These are phyloP conservation scores for Silurus meridionalis DNA, from an alignment of 2,113 vertebrate genomes.

Conservation along the genomic window DNA sequence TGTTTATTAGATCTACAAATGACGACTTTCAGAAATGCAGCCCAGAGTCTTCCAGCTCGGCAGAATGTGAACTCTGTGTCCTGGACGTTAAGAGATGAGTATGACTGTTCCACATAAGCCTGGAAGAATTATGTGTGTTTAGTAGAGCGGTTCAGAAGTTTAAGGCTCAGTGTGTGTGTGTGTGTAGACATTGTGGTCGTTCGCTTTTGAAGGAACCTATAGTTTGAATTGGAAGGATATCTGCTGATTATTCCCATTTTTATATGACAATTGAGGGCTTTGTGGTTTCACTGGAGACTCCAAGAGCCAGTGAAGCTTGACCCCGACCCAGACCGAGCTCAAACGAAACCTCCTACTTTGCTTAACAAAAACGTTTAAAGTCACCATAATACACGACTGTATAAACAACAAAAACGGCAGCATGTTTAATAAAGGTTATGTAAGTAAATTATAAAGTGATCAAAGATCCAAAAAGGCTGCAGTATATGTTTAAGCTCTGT, in stretches of 20 bases:
- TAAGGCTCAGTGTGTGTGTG: background rate
- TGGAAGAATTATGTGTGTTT: slow-evolving; percentile 18
- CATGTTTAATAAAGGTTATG: background rate
- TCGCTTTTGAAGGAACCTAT: slow-evolving; percentile 15
- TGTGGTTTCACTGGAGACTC: slow-evolving; percentile 29
- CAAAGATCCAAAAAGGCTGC: slow-evolving; percentile 1
- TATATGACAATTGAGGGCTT: slow-evolving; percentile 40
- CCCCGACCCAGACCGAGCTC: slow-evolving; percentile 2
- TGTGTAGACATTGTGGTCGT: slow-evolving; percentile 11
- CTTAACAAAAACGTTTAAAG: background rate
- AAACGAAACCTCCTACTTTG: slow-evolving; percentile 4
- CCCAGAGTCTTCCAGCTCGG: slow-evolving; percentile 20
- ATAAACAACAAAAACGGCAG: background rate
- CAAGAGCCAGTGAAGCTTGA: slow-evolving; percentile 30
- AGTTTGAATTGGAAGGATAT: slow-evolving; percentile 36
- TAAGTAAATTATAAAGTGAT: slow-evolving; percentile 1
- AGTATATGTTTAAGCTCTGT: slow-evolving; percentile 13
- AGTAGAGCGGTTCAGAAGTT: slow-evolving; percentile 16
- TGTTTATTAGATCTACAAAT: slow-evolving; percentile 37
- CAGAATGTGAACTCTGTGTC: slow-evolving; percentile 44
- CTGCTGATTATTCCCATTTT: slow-evolving; percentile 46
- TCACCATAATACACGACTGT: background rate
- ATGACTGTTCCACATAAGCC: slow-evolving; percentile 19
- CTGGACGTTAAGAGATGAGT: slow-evolving; percentile 23
- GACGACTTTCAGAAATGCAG: slow-evolving; percentile 26